These are phyloP conservation scores for Lepidothrix coronata DNA, from an alignment of 2,113 vertebrate species.

Conservation along the genomic window DNA sequence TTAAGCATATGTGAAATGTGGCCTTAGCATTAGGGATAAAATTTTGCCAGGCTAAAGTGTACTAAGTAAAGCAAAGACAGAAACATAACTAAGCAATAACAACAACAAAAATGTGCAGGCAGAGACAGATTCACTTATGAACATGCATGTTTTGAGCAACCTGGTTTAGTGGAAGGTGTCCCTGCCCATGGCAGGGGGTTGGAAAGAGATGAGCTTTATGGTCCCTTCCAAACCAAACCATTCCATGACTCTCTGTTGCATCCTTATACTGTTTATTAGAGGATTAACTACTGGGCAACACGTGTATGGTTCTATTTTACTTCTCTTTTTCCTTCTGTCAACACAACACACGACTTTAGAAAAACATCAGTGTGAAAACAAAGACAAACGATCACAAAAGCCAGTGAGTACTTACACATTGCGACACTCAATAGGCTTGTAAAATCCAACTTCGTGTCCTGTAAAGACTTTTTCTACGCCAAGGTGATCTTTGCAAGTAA, in stretches of 20 bases:
- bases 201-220: neutral
- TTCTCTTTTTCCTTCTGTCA: neutral
- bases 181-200: neutral
- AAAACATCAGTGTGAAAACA: neutral
- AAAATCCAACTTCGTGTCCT: slow-evolving; percentile 88
- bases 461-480: slow-evolving; percentile 87
- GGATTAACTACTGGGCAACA: neutral
- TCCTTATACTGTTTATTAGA: neutral
- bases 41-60: neutral
- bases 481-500: slow-evolving; percentile 85
- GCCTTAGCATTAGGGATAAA: neutral
- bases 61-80: neutral
- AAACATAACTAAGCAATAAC: neutral
- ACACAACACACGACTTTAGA: neutral
- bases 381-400: neutral
- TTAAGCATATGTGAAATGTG: neutral
- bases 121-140: neutral
- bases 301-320: neutral
- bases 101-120: neutral
- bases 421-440: slow-evolving; percentile 85
- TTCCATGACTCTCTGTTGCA: neutral
- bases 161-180: neutral
- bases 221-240: neutral
- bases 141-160: neutral
- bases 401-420: slow-evolving; percentile 86